Evolutionary conservation across 2,888 invertebrate species (phyloP), one percentile per base, ranked within the genome.

Genomic region (Macrosoma leucophasiata): DNA sequence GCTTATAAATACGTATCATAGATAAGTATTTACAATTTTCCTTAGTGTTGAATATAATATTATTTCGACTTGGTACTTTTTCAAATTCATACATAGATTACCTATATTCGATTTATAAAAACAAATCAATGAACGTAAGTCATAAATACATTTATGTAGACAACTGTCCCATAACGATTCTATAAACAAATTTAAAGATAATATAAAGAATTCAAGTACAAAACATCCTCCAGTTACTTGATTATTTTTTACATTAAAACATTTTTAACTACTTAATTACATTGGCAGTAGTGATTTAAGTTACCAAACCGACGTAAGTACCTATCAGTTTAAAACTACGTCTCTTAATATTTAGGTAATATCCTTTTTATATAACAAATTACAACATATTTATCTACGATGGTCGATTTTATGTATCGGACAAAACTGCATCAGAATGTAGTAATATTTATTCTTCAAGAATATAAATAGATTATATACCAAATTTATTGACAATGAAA

Each of bases 231-330:
- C 57, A 63, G 53, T 63, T 55, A n/a, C 60, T 65, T 60, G 62
- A 61, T 49, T 58, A 60, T 20, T 62, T 52, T 65, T 65, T 70
- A 75, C 61, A 74, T 72, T 71, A 68, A 75, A 73, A 75, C 67
- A 63, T 71, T 70, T n/a, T 77, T 76, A 73, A 63, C 70, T 76
- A 77, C 72, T 74, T 78, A 78, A 50, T 55, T 62, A 41, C 66
- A 67, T 64, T 79, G 82, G 81, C 82, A 81, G 82, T 81, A 74
- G 64, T 75, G 73, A 72, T 68, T 71, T 68, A 65, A 52, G 54
- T 68, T 70, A 69, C 62, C 66, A 68, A 69, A 67, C 67, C 62
- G 68, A 63, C 66, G 46, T 61, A 46, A 50, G 43, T 39, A 38
- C 31, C 50, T 55, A 69, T 62, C 62, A 64, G 53, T 72, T 66